Evolutionary conservation across 2,888 invertebrate species (phyloP).

Genomic region (Oxyteleia sp.): DNA sequence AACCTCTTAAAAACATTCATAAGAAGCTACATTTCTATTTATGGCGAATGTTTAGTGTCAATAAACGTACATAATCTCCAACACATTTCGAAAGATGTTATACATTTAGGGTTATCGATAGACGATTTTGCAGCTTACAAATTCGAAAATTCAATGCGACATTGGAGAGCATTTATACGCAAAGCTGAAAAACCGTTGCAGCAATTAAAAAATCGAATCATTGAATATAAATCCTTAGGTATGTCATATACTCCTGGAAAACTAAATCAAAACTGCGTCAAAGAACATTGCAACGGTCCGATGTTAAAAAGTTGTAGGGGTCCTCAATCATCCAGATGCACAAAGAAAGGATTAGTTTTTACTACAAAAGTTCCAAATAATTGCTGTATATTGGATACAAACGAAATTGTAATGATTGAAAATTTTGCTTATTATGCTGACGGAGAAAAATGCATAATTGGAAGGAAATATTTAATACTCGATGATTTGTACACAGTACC

Average conservation of each 20-base stretch:
- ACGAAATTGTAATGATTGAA: constrained; percentile 5
- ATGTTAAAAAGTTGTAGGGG: constrained; percentile 11
- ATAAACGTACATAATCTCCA: constrained; percentile 40
- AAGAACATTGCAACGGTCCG: constrained; percentile 22
- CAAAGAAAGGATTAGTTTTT: background rate
- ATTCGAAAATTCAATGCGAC: constrained; percentile 48
- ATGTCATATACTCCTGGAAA: background rate
- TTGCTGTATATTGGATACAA: constrained; percentile 8
- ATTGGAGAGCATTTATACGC: constrained; percentile 22
- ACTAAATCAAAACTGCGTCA: background rate
- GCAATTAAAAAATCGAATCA: background rate
- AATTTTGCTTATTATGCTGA: constrained; percentile 5
- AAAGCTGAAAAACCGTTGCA: constrained; percentile 7
- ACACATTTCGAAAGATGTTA: constrained; percentile 39
- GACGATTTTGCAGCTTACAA: constrained; percentile 35
- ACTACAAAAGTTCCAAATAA: constrained; percentile 14
- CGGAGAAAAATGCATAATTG: background rate
- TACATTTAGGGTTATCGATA: constrained; percentile 3
- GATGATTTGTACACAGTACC: background rate
- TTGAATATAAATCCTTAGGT: background rate
- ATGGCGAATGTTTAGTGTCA: constrained; percentile 36
- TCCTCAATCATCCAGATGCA: constrained; percentile 3
- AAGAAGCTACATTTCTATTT: constrained; percentile 6
- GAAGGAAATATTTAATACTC: background rate
- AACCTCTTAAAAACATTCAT: constrained; percentile 28